Conservation (phyloP, 2,113 vertebrate genomes). For the Solenodon paradoxus region DNA sequence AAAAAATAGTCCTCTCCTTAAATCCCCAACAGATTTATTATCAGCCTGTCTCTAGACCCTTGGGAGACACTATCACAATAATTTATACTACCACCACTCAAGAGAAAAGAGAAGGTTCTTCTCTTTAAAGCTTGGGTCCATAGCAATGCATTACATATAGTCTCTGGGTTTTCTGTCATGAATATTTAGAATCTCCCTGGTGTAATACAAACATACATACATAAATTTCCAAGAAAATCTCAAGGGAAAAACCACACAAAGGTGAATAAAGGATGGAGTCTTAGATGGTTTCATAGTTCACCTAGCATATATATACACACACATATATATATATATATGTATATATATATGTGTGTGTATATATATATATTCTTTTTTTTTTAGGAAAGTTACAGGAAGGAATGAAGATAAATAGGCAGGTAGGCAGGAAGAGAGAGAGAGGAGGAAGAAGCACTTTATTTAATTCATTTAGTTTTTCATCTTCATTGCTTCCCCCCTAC, state of each 20-base stretch:
- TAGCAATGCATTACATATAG: not conserved
- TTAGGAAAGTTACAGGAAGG: too few species aligned
- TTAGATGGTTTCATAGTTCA: not conserved
- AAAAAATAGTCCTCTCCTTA: not conserved
- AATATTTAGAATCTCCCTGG: not conserved
- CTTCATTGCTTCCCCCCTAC: too few species aligned
- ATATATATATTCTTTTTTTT: too few species aligned
- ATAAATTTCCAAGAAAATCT: not conserved
- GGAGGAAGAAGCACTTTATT: too few species aligned
- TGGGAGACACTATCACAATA: not conserved
- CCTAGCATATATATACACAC: too few species aligned
- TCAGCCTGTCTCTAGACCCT: not conserved
- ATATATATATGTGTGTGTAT: too few species aligned
- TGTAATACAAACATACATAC: not conserved
- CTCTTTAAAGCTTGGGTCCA: not conserved
- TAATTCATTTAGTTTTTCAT: too few species aligned
- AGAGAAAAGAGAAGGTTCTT: not conserved
- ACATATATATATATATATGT: too few species aligned
- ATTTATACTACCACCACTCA: not conserved
- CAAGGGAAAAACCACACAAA: not conserved
- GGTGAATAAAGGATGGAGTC: not conserved
- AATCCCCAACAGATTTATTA: not conserved
- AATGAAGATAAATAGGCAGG: too few species aligned
- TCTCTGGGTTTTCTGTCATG: not conserved
- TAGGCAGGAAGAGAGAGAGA: too few species aligned